A percentile compares a stretch with the other conserved stretches of the same genome.
Conservation (phyloP, 2,888 invertebrate genomes). For the Leptarthrus brevirostris region DNA sequence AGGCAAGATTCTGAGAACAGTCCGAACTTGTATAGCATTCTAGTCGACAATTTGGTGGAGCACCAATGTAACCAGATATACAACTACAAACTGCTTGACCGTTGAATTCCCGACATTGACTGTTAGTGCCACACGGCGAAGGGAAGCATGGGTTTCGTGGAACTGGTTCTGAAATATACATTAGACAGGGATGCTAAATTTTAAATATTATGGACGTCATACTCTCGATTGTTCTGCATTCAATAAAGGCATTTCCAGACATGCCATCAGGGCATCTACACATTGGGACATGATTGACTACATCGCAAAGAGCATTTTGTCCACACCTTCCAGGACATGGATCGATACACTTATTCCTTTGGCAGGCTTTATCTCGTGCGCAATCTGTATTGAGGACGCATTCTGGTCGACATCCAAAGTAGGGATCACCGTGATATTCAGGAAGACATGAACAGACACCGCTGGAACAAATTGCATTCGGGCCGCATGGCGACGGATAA, state of each 20-base stretch:
- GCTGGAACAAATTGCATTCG: constrained; percentile 78
- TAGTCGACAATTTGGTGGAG: constrained; percentile 77
- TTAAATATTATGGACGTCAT: constrained; percentile 51
- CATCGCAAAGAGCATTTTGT: constrained; percentile 79
- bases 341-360: constrained; percentile 83
- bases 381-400: constrained; percentile 85
- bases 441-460: constrained; percentile 81
- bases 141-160: constrained; percentile 74
- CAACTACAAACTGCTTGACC: constrained; percentile 76
- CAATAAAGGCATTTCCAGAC: constrained; percentile 78
- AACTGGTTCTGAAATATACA: constrained; percentile 63
- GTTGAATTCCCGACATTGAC: constrained; percentile 74
- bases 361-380: constrained; percentile 79
- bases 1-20: constrained; percentile 75
- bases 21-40: constrained; percentile 80
- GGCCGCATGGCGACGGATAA: constrained; percentile 81
- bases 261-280: constrained; percentile 75
- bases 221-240: constrained; percentile 71
- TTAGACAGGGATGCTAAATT: not conserved
- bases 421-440: constrained; percentile 83
- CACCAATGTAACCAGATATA: constrained; percentile 73
- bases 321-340: constrained; percentile 89
- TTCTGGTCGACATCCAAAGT: constrained; percentile 82
- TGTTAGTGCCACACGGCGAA: constrained; percentile 78
- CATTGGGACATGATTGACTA: constrained; percentile 77